Conservation (phyloP, 2,113 vertebrate species). For the Chaetura pelagica region DNA sequence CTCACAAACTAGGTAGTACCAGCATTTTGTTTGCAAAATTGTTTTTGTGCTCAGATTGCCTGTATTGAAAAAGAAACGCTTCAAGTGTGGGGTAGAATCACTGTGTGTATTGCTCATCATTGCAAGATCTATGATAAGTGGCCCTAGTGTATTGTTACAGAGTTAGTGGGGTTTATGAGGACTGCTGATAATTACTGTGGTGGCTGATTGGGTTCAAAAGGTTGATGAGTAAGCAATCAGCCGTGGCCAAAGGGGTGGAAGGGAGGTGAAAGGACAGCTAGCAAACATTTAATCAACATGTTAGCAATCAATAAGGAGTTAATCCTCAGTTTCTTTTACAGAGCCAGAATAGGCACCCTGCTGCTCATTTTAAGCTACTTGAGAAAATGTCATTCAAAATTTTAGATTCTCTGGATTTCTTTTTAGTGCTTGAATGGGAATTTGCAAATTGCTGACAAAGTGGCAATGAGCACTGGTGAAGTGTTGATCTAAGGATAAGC, state of each 20-base stretch:
- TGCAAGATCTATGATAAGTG: neutral
- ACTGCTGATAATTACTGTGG: neutral
- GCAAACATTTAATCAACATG: neutral
- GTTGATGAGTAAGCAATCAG: neutral
- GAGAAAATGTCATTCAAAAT: neutral
- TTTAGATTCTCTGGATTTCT: neutral
- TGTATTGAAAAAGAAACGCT: neutral
- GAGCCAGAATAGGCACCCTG: neutral
- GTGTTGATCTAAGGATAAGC: neutral
- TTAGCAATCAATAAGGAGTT: neutral
- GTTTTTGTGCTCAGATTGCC: neutral
- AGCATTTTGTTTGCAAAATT: neutral
- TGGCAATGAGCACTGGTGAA: neutral
- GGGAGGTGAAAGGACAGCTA: neutral
- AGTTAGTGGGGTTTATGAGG: neutral
- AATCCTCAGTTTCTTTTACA: neutral
- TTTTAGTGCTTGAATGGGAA: neutral
- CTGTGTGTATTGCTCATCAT: neutral
- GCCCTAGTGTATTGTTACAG: neutral
- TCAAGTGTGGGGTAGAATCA: rapidly evolving
- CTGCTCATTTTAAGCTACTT: neutral
- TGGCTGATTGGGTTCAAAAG: neutral
- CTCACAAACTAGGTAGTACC: neutral
- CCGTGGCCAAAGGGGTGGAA: neutral
- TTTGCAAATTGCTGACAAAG: neutral